phyloP scores from a whole-genome alignment of 2,113 vertebrate genomes.

The Tenrec ecaudatus region DNA sequence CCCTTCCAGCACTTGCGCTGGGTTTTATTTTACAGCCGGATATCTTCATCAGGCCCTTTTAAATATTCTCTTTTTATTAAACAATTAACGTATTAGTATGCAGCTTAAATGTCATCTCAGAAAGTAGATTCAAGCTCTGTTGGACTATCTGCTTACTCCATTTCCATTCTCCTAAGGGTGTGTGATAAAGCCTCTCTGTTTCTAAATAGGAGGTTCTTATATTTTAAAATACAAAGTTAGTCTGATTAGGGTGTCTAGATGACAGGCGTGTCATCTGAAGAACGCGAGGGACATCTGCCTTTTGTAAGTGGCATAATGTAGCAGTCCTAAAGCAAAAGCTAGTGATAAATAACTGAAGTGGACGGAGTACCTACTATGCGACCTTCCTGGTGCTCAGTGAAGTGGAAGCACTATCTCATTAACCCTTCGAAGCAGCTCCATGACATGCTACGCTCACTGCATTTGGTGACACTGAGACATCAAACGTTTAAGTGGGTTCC shows the following conservation, averaged over 20 bases:
- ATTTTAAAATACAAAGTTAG: conserved; percentile 29
- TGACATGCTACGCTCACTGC: not conserved
- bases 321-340: not conserved
- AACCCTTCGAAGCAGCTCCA: not conserved
- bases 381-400: not conserved
- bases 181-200: not conserved
- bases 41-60: conserved; percentile 22
- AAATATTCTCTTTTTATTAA: conserved; percentile 59
- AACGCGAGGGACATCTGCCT: not conserved
- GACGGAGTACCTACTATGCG: not conserved
- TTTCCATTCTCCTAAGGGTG: conserved; percentile 31
- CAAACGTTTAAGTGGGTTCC: not conserved
- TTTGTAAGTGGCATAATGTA: not conserved
- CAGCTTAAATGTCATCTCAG: not conserved
- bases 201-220: not conserved
- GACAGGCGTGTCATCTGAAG: conserved; percentile 43
- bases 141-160: not conserved
- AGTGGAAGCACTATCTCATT: not conserved
- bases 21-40: conserved; percentile 48
- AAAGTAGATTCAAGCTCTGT: not conserved
- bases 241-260: conserved; percentile 40
- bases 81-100: conserved; percentile 36
- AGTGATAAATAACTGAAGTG: not conserved
- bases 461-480: not conserved
- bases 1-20: not conserved